Conservation (phyloP, 2,888 invertebrate genomes). For the Galerucella calmariensis region DNA sequence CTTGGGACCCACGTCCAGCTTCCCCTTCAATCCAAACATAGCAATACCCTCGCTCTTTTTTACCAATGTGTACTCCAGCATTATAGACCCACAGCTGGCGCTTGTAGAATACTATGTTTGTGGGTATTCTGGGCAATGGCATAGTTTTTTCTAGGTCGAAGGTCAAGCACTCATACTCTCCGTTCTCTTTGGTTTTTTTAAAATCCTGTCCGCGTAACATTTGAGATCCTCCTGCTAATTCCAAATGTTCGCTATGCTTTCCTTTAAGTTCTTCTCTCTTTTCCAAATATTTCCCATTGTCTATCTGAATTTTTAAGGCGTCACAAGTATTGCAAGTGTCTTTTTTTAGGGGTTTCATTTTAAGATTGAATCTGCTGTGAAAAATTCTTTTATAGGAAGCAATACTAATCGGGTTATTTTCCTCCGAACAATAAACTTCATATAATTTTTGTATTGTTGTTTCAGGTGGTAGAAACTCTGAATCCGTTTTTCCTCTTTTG, state of each 20-base stretch:
- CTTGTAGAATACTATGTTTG: neutral
- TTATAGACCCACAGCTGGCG: neutral
- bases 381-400: slow-evolving; percentile 37
- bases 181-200: slow-evolving; percentile 25
- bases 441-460: slow-evolving; percentile 43
- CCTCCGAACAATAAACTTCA: slow-evolving; percentile 36
- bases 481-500: slow-evolving; percentile 30
- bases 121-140: no score
- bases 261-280: slow-evolving; percentile 32
- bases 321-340: slow-evolving; percentile 45
- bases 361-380: slow-evolving; percentile 41
- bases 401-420: slow-evolving; percentile 30
- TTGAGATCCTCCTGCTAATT: slow-evolving; percentile 37
- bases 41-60: slow-evolving; percentile 15
- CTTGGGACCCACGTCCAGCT: neutral
- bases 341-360: slow-evolving; percentile 39
- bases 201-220: slow-evolving; percentile 40
- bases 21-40: slow-evolving; percentile 23
- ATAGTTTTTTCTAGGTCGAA: slow-evolving; percentile 38
- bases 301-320: slow-evolving; percentile 38
- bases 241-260: slow-evolving; percentile 37
- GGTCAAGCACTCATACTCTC: slow-evolving; percentile 33
- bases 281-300: slow-evolving; percentile 41
- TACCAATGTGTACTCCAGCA: no score
- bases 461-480: slow-evolving; percentile 39